Base-by-base conservation (phyloP, 2,113 vertebrate genomes). In the Oryzias celebensis region DNA sequence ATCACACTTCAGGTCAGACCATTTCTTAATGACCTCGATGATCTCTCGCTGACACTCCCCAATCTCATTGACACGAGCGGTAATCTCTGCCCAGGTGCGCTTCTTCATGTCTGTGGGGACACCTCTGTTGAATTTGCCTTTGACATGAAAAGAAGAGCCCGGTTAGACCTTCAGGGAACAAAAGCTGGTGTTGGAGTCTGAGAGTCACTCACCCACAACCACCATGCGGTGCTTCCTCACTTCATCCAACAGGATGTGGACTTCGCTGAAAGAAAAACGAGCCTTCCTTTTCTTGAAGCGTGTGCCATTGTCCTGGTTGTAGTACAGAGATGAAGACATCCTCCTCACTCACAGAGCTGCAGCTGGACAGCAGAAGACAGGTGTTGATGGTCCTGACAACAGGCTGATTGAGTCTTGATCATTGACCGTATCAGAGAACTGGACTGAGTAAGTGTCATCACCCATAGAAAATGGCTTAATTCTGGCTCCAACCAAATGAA, bases 1-100 rank as follows among this genome's bases (percentile, higher is more conserved):
- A 85, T 93, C 92, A 28, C 91, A 93, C 76, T 93, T 93, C 0
- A 93, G 82, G 75, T 93, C 92, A 0, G 92, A 92, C 92, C 92
- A 93, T 68, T 93, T 93, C 86, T 92, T 92, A 53, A 93, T 88
- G 49, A 93, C 89, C 67, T 93, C 91, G 0, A 90, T 88, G 75
- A 93, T 85, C 64, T 92, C 91, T 0, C 92, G 89, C 47, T 92
- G 90, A 55, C 91, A 92, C 74, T 92, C 91, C 14, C 91, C 91
- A 0, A 93, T 92, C 75, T 91, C 91, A 28, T 93, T 93, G 26
- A 93, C 86, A 4, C 90, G 87, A 3, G 91, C 91, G 0, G 92
- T 91, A 16, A 93, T 92, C 69, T 91, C 89, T 6, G 92, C 89
- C 92, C 91, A 93, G 2, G 87, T 91, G 50, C 89, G 85, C 51